Conservation (phyloP, 2,113 vertebrate genomes). For the Chascanopsetta lugubris region DNA sequence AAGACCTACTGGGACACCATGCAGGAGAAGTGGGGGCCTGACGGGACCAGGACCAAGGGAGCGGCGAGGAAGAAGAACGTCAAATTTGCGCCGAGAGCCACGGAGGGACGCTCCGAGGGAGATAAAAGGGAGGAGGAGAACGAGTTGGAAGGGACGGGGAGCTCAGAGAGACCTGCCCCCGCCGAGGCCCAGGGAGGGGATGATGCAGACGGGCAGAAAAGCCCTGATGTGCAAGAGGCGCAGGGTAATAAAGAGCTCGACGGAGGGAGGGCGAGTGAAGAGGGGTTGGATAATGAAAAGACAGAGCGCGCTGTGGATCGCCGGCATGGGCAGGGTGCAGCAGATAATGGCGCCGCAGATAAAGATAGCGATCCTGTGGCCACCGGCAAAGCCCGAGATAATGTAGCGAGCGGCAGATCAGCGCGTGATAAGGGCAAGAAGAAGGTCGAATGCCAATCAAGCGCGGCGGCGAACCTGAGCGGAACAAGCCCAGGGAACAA, state of each 20-base stretch:
- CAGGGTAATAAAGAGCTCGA: constrained; percentile 37
- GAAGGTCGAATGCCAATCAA: constrained; percentile 68
- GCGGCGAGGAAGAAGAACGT: constrained; percentile 30
- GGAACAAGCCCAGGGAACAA: constrained; percentile 41
- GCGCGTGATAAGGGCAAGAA: constrained; percentile 42
- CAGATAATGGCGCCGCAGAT: constrained; percentile 43
- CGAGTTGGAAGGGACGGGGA: constrained; percentile 22
- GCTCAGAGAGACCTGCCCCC: constrained; percentile 19
- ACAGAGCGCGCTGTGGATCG: not conserved
- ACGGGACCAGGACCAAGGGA: constrained; percentile 46
- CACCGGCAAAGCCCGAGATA: constrained; percentile 51
- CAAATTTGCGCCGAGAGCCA: constrained; percentile 37
- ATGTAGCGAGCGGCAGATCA: constrained; percentile 55
- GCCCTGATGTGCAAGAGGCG: constrained; percentile 41
- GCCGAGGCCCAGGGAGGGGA: constrained; percentile 19
- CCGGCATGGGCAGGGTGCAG: constrained; percentile 14
- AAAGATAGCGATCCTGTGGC: constrained; percentile 42
- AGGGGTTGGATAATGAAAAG: constrained; percentile 55
- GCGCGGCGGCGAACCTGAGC: constrained; percentile 6
- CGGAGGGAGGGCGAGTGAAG: constrained; percentile 29
- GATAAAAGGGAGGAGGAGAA: constrained; percentile 19
- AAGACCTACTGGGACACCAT: constrained; percentile 81
- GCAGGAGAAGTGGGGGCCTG: constrained; percentile 69
- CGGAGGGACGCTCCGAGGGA: constrained; percentile 10
- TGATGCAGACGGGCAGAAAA: constrained; percentile 30